Evolutionary conservation across 2,113 vertebrate genomes (phyloP).

Genomic region (Gila orcuttii): DNA sequence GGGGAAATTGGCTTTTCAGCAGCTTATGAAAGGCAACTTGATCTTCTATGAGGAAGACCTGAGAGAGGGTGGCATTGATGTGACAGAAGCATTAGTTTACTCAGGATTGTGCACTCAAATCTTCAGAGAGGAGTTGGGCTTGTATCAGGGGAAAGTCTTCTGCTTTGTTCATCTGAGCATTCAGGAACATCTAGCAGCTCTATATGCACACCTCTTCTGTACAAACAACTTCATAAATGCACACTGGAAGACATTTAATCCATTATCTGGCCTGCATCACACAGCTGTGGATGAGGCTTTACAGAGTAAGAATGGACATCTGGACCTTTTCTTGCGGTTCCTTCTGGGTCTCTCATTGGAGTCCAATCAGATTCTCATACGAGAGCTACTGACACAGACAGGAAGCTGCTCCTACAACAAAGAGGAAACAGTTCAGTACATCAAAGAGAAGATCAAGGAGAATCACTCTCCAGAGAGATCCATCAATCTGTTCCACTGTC

Average conservation of each 20-base stretch:
- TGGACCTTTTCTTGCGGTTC: neutral
- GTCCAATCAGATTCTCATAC: neutral
- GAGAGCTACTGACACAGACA: too few species aligned
- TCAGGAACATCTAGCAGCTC: slow-evolving; percentile 2
- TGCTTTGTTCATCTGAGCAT: slow-evolving; percentile 1
- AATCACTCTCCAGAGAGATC: too few species aligned
- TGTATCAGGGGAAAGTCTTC: neutral
- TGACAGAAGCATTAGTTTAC: neutral
- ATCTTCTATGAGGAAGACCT: slow-evolving; percentile 1
- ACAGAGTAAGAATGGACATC: neutral
- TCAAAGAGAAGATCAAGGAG: too few species aligned
- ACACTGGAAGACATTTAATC: too few species aligned
- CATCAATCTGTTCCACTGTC: slow-evolving; percentile 4
- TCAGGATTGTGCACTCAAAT: slow-evolving; percentile 4
- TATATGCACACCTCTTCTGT: neutral
- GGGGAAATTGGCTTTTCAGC: neutral
- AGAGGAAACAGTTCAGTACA: too few species aligned
- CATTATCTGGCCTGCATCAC: too few species aligned
- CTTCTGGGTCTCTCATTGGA: neutral
- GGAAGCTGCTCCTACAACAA: too few species aligned
- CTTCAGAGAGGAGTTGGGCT: neutral
- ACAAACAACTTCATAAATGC: too few species aligned
- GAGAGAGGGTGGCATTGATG: neutral
- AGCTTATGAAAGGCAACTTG: neutral
- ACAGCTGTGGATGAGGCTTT: neutral